Base-by-base conservation (phyloP, 2,113 vertebrate genomes). In the Anser cygnoides region DNA sequence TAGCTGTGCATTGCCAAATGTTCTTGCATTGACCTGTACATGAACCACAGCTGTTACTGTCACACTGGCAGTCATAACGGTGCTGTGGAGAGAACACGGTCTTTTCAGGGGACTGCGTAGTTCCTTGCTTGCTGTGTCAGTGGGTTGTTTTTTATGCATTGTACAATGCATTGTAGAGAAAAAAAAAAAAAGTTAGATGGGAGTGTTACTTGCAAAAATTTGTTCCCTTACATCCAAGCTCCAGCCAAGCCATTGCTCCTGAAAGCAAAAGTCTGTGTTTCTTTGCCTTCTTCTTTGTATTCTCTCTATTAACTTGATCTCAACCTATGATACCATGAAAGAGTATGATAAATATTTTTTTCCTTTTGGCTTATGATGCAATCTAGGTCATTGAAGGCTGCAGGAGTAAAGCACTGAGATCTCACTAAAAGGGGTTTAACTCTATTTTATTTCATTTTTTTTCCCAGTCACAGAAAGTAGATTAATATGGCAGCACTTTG, bases 401-500 rank as follows among this genome's bases (percentile, higher is more conserved):
- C n/a, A 83, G 8, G 74, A 85, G 19, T 95, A 86, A 96, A 97
- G 92, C 33, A 61, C 5, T 76, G 67, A 33, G n/a, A 73, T 77
- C 86, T 81, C 3, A 84, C 13, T 91, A 41, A 77, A 46, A 90
- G 68, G 55, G 52, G 41, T 86, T 89, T 96, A 92, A 77, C 29
- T 84, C n/a, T 87, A 3, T 87, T 95, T 96, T 79, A 93, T 93
- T 92, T 92, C 74, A 22, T 46, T 84, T 93, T 44, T 5, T 70
- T 95, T 77, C 43, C 94, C 79, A 96, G 79, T 93, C 91, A 92
- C 25, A 94, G 83, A 93, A 97, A 96, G 93, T 73, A 90, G 90
- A 98, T 98, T 98, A 97, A 97, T 97, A 94, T 28, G 82, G 90
- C 85, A 96, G 86, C 88, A 93, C 71, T 97, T 96, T 91, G 80